Conservation (phyloP, 2,113 vertebrate species). For the Bucco capensis region DNA sequence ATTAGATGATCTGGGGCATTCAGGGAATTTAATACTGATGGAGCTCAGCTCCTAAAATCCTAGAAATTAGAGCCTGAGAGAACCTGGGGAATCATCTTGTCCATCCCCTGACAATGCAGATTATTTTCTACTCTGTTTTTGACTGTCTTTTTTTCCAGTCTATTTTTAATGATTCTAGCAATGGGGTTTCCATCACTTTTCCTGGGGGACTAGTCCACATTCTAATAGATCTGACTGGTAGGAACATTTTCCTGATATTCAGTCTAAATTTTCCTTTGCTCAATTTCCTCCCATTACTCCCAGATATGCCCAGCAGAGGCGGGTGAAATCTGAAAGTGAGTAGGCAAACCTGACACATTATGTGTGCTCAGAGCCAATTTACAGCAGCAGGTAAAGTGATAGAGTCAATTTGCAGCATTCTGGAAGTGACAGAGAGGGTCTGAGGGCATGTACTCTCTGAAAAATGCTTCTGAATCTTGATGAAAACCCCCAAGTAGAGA, state of each 20-base stretch:
- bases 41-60: constrained; percentile 61
- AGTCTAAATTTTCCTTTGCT: constrained; percentile 67
- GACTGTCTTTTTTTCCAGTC: constrained; percentile 37
- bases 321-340: constrained; percentile 65
- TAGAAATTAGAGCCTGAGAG: constrained; percentile 52
- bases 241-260: constrained; percentile 66
- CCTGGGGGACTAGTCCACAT: constrained; percentile 61
- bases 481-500: constrained; percentile 56
- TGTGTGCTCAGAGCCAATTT: constrained; percentile 70
- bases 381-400: constrained; percentile 62
- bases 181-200: constrained; percentile 46
- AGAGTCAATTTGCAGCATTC: constrained; percentile 69
- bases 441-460: constrained; percentile 62
- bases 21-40: constrained; percentile 60
- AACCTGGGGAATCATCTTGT: constrained; percentile 43
- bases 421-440: constrained; percentile 62
- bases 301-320: constrained; percentile 62
- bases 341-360: constrained; percentile 67
- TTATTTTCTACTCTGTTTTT: constrained; percentile 55
- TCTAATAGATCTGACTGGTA: constrained; percentile 68
- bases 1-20: constrained; percentile 62
- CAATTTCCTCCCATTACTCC: constrained; percentile 71
- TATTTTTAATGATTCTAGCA: constrained; percentile 65
- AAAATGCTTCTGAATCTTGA: constrained; percentile 65
- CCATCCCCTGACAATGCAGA: constrained; percentile 53